phyloP scores from a whole-genome alignment of 1,140 invertebrate species.

The Calycopis cecrops region DNA sequence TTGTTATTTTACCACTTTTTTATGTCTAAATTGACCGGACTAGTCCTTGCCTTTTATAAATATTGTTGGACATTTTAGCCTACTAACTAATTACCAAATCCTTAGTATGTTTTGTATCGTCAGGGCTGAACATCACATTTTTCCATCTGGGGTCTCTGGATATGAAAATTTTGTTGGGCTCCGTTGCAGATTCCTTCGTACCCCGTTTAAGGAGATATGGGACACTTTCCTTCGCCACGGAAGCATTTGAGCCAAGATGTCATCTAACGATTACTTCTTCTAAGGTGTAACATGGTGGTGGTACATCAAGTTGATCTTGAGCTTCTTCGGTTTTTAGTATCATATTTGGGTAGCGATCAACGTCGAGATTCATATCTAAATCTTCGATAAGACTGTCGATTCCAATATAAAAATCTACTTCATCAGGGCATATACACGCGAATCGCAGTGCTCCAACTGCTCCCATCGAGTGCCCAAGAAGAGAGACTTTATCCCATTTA shows the following conservation, averaged over 20 bases:
- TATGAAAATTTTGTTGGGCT: slow-evolving; percentile 78
- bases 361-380: slow-evolving; percentile 53
- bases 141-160: slow-evolving; percentile 78
- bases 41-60: slow-evolving; percentile 77
- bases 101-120: slow-evolving; percentile 68
- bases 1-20: too few relatives aligned
- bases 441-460: slow-evolving; percentile 77
- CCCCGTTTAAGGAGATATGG: slow-evolving; percentile 77
- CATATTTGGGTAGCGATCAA: slow-evolving; percentile 42
- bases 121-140: slow-evolving; percentile 59
- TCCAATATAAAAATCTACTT: slow-evolving; percentile 77
- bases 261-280: slow-evolving; percentile 76
- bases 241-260: slow-evolving; percentile 69
- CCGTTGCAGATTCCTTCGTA: slow-evolving; percentile 64
- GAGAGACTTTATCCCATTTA: slow-evolving; percentile 81
- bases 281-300: slow-evolving; percentile 77
- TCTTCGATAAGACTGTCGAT: slow-evolving; percentile 78
- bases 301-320: slow-evolving; percentile 48
- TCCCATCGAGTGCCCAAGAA: slow-evolving; percentile 82
- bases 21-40: too few relatives aligned
- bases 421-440: slow-evolving; percentile 75
- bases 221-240: slow-evolving; percentile 72
- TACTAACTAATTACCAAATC: slow-evolving; percentile 69
- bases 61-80: slow-evolving; percentile 75
- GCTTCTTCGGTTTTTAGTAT: slow-evolving; percentile 69